Conservation (phyloP, 2,113 vertebrate genomes). For the Cavia aperea region DNA sequence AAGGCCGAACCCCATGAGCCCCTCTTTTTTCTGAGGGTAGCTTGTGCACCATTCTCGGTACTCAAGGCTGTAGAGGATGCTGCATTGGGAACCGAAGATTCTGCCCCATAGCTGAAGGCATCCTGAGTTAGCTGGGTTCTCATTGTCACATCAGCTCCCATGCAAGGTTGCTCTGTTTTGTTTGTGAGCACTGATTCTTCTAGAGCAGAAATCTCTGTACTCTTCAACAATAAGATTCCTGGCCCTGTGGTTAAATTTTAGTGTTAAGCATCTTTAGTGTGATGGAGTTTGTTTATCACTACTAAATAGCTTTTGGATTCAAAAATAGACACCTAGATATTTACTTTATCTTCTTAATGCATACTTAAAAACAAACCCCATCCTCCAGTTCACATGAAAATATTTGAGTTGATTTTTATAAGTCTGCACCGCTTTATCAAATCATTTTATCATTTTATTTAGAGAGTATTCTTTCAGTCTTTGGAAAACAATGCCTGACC, state of each 20-base stretch:
- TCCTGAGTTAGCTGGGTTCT: rapidly evolving
- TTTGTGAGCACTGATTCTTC: rapidly evolving
- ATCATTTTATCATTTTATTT: neutral
- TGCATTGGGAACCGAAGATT: rapidly evolving
- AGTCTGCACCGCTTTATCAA: neutral
- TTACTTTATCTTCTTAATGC: neutral
- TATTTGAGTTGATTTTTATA: neutral
- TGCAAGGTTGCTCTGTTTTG: rapidly evolving
- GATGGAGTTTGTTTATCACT: neutral
- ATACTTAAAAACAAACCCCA: neutral
- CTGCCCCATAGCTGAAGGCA: rapidly evolving
- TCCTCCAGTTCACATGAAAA: neutral
- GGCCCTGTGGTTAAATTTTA: rapidly evolving
- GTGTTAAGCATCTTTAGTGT: neutral
- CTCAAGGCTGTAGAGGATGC: rapidly evolving
- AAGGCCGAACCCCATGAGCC: neutral
- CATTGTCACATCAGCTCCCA: rapidly evolving
- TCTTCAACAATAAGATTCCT: rapidly evolving
- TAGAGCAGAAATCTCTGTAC: rapidly evolving
- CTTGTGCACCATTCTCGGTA: neutral
- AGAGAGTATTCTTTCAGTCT: neutral
- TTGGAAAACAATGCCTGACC: neutral
- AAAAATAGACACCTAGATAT: neutral
- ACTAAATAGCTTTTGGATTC: neutral
- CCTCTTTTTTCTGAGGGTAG: neutral